Evolutionary conservation across 2,113 vertebrate species (phyloP).

Genomic region (Crotalus tigris): DNA sequence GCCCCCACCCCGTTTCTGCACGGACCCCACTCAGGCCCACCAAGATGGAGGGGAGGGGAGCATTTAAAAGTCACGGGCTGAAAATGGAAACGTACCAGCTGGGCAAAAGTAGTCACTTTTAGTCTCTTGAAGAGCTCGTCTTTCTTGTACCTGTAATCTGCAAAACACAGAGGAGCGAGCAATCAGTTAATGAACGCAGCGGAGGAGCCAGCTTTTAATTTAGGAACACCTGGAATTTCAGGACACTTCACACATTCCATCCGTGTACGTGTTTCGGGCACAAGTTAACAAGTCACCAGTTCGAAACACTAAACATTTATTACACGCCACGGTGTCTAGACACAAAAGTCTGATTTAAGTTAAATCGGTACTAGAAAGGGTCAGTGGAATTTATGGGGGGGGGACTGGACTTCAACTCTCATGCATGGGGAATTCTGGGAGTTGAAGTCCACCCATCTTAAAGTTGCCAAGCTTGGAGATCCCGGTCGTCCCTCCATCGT

Average conservation of each 20-base stretch:
- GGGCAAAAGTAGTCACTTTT: conserved; percentile 92
- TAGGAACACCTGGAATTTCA: not conserved
- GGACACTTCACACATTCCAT: no score
- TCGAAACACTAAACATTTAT: not conserved
- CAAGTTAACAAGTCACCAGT: not conserved
- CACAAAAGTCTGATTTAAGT: not conserved
- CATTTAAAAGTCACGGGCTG: not conserved
- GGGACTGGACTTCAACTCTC: not conserved
- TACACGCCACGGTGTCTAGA: not conserved
- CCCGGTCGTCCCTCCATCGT: not conserved
- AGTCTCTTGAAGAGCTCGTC: conserved; percentile 94
- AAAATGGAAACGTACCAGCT: conserved; percentile 78
- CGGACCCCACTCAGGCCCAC: no score
- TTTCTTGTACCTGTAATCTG: conserved; percentile 94
- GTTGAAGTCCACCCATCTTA: not conserved
- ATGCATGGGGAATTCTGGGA: not conserved
- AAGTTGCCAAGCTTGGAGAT: not conserved
- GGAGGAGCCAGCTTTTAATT: not conserved
- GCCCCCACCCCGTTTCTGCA: no score
- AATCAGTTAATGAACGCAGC: not conserved
- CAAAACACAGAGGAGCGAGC: conserved; percentile 17
- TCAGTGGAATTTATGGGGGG: not conserved
- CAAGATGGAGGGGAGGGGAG: no score
- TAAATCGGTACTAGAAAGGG: not conserved
- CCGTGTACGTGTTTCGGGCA: not conserved